phyloP scores from a whole-genome alignment of 2,888 invertebrate species.

The Megalurothrips usitatus region DNA sequence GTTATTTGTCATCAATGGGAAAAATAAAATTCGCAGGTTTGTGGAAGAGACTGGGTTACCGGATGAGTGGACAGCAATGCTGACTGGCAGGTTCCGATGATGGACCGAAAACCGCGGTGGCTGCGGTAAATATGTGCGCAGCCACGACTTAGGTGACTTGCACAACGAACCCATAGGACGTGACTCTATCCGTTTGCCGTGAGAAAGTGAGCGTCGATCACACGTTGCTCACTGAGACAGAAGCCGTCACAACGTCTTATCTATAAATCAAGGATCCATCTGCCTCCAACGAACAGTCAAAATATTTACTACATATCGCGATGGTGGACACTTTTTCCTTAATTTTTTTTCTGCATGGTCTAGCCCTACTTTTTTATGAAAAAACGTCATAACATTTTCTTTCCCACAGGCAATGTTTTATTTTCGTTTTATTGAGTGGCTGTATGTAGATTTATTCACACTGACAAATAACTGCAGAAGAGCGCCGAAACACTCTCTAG shows the following conservation, averaged over 20 bases:
- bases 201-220: constrained; percentile 14
- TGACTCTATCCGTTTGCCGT: not conserved
- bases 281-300: constrained; percentile 4
- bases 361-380: not conserved
- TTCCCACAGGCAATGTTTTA: constrained; percentile 20
- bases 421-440: constrained; percentile 17
- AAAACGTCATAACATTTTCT: not conserved
- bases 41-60: no score
- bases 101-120: no score
- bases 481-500: not conserved
- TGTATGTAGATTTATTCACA: constrained; percentile 11
- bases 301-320: not conserved
- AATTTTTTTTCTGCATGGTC: not conserved
- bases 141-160: not conserved
- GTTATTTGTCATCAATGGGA: no score
- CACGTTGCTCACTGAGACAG: constrained; percentile 24
- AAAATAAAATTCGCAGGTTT: no score
- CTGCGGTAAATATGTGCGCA: no score
- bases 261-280: constrained; percentile 10
- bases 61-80: no score
- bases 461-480: constrained; percentile 3
- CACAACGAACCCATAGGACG: not conserved
- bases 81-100: no score
- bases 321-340: not conserved
- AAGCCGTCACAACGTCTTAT: not conserved